Evolutionary conservation across 2,888 invertebrate genomes (phyloP).

Genomic region (Listrodromus nycthemerus): DNA sequence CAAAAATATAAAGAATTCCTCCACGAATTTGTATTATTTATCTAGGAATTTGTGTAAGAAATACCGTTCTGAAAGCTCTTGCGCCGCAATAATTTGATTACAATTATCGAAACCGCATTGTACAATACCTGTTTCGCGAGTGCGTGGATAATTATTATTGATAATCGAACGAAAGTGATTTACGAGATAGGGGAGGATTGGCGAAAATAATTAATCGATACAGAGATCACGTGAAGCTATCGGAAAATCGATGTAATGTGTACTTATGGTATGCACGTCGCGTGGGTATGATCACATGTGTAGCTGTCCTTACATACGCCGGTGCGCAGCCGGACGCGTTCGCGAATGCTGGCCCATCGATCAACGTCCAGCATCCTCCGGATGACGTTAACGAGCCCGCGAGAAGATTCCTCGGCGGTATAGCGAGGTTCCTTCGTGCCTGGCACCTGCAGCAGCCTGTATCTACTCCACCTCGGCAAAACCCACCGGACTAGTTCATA

Average conservation of each 20-base stretch:
- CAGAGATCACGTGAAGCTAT: constrained; percentile 47
- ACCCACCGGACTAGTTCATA: not conserved
- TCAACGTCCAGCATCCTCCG: constrained; percentile 73
- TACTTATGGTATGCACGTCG: constrained; percentile 1
- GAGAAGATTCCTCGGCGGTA: constrained; percentile 56
- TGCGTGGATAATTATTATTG: constrained; percentile 61
- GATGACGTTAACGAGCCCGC: constrained; percentile 76
- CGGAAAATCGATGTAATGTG: constrained; percentile 45
- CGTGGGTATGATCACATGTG: constrained; percentile 9
- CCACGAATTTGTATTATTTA: not conserved
- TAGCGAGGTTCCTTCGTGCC: constrained; percentile 39
- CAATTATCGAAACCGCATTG: constrained; percentile 55
- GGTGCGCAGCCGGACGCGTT: constrained; percentile 44
- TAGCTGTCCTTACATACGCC: not conserved
- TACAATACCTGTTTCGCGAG: constrained; percentile 37
- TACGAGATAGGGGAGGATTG: constrained; percentile 64
- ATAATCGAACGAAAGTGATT: constrained; percentile 68
- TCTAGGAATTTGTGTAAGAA: not conserved
- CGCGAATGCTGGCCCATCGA: constrained; percentile 70
- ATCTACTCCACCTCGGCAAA: not conserved
- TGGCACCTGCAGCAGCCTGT: constrained; percentile 25
- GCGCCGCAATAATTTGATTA: constrained; percentile 48
- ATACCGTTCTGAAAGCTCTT: constrained; percentile 36
- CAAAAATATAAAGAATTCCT: not conserved
- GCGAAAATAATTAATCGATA: constrained; percentile 58